Base-by-base conservation (phyloP, 2,888 invertebrate species). In the Cheilosia vernalis region DNA sequence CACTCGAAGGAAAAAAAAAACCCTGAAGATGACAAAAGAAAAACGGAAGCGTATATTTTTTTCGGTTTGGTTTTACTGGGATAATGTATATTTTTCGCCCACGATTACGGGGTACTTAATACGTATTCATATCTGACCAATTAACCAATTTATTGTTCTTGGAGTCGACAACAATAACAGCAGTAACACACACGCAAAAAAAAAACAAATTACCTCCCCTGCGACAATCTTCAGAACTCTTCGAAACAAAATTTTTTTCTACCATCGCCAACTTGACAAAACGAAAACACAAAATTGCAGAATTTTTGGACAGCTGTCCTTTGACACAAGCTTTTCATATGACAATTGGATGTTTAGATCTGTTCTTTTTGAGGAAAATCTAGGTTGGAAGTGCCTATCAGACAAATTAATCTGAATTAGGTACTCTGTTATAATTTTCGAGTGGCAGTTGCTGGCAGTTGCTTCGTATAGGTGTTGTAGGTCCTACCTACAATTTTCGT, bases 91-190 rank as follows among this genome's bases (percentile, higher is more conserved):
- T 24, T 47, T 76, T 40, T 80, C 51, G 55, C 70, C 64, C 51
- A 44, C 47, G 42, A 30, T n/a, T 51, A 60, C 66, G 72, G 60
- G 66, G 33, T 67, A 55, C 33, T 72, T 72, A 81, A 77, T 77
- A 51, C 63, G 44, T 61, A 67, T 51, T 81, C 72, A 85, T 85
- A 51, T 56, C 51, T 55, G 70, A 49, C 63, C 81, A 85, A 85
- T 85, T 85, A 81, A 77, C 56, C 70, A 85, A 81, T 81, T 85
- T 85, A 85, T 77, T 76, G 51, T 79, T 83, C 69, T 69, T 67
- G 4, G 42, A 37, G 56, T 63, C 55, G 66, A 67, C 58, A 81
- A 77, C 72, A 81, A 81, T 58, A 83, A 80, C 80, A 73, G 64
- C 60, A 73, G 79, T 60, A 73, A 73, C 73, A 73, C 80, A 73